These are phyloP conservation scores for Crotalus horridus DNA, from an alignment of 2,113 vertebrate genomes.

Conservation along the genomic window DNA sequence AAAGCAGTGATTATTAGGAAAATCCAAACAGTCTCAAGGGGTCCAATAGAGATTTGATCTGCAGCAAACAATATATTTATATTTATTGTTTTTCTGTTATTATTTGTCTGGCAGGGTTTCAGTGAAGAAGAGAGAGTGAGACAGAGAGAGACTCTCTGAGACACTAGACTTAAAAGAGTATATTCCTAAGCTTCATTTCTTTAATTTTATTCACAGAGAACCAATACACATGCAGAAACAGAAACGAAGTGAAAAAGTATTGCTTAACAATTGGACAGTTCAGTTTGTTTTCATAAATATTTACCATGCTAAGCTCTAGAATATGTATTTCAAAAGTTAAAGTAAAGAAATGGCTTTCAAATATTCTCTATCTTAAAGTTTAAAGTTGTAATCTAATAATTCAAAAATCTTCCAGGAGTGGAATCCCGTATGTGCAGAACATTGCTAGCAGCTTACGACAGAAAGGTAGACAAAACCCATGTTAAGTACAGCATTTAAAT, in stretches of 20 bases:
- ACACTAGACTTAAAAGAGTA: not conserved
- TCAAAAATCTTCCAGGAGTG: not conserved
- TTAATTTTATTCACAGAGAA: not conserved
- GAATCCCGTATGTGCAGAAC: not conserved
- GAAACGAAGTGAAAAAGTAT: not conserved
- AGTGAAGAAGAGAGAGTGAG: not conserved
- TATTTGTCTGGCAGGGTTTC: not conserved
- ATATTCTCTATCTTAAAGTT: not conserved
- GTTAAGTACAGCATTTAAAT: rapidly evolving
- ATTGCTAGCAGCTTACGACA: not conserved
- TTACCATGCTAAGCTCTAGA: not conserved
- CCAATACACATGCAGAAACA: not conserved
- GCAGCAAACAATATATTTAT: not conserved
- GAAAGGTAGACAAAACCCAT: not conserved
- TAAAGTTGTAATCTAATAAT: not conserved
- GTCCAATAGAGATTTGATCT: not conserved
- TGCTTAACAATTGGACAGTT: not conserved
- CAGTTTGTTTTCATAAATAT: not conserved
- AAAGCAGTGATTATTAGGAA: not conserved
- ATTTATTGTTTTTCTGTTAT: not conserved
- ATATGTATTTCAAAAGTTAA: not conserved
- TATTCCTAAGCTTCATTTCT: not conserved
- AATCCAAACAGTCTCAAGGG: not conserved
- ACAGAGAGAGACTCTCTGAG: not conserved
- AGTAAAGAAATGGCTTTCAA: not conserved